Conservation (phyloP, 30 jellyfish, hydroid and myxozoan genomes). For the Hydractinia echinata region DNA sequence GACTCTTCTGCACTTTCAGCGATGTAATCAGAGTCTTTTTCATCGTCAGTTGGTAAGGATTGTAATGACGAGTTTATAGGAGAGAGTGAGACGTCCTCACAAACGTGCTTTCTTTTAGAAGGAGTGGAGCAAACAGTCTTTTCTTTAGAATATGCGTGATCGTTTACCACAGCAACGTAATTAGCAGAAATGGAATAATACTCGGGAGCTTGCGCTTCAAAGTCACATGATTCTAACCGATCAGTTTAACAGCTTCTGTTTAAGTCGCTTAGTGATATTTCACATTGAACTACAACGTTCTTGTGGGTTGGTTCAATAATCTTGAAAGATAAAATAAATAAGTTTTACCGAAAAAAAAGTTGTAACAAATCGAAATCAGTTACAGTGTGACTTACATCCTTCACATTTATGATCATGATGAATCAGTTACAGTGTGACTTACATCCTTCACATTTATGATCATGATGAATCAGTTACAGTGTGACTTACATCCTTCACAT, state of each 20-base stretch:
- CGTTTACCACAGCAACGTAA: not conserved
- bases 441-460: no score
- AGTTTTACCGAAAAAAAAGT: no score
- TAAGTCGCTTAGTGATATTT: not conserved
- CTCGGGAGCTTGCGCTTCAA: not conserved
- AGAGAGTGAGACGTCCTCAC: not conserved
- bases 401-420: no score
- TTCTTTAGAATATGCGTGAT: not conserved
- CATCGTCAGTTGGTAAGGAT: not conserved
- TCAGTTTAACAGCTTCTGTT: not conserved
- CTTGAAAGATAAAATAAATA: not conserved
- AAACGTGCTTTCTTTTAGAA: slow-evolving; percentile 4
- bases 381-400: no score
- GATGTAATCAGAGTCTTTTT: not conserved
- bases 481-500: no score
- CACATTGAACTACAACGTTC: not conserved
- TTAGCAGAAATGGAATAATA: not conserved
- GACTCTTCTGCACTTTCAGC: not conserved
- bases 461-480: no score
- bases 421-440: no score
- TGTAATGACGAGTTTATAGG: not conserved
- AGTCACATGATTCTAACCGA: slow-evolving; percentile 1
- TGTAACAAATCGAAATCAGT: no score
- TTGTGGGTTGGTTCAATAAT: slow-evolving; percentile 1
- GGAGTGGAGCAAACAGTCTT: not conserved